A percentile compares a stretch with the other conserved stretches of the same genome.
These are phyloP conservation scores for Syndactyla subalaris DNA, from an alignment of 2,797 vertebrate genomes.

Conservation along the genomic window DNA sequence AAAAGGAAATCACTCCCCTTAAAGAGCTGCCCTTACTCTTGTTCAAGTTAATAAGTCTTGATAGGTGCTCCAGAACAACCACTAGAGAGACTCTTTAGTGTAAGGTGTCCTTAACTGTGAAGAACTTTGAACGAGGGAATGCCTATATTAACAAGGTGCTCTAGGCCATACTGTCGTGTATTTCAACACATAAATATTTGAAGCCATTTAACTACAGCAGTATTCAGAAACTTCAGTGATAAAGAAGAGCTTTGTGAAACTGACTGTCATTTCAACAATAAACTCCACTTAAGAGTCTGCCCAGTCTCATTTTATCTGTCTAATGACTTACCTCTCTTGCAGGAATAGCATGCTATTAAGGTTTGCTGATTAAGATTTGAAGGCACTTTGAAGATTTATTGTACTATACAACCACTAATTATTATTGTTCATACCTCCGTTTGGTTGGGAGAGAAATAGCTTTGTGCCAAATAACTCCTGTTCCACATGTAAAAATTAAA, in stretches of 20 bases:
- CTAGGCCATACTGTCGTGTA: background rate
- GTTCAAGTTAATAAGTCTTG: background rate
- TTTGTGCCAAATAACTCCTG: background rate
- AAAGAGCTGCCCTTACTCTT: background rate
- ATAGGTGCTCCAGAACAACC: background rate
- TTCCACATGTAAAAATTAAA: background rate
- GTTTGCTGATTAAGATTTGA: constrained; percentile 56
- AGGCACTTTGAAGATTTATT: constrained; percentile 54
- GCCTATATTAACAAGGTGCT: background rate
- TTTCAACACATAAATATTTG: background rate
- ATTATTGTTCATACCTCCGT: constrained; percentile 38
- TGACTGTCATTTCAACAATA: constrained; percentile 29
- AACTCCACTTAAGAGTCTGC: constrained; percentile 19
- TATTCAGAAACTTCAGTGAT: background rate
- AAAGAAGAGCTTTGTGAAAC: constrained; percentile 40
- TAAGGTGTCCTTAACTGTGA: background rate
- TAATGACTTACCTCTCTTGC: constrained; percentile 39
- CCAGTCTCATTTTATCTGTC: constrained; percentile 40
- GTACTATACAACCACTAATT: constrained; percentile 48
- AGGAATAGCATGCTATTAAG: constrained; percentile 38
- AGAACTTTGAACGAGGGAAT: background rate
- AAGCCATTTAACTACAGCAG: background rate
- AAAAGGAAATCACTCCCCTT: background rate
- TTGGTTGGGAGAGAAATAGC: background rate
- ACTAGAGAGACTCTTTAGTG: background rate